Percentiles rank a stretch among this genome's conserved stretches.
These are phyloP conservation scores for Lissocephala sabroskyi DNA, from an alignment of 2,888 invertebrate species.

Conservation along the genomic window DNA sequence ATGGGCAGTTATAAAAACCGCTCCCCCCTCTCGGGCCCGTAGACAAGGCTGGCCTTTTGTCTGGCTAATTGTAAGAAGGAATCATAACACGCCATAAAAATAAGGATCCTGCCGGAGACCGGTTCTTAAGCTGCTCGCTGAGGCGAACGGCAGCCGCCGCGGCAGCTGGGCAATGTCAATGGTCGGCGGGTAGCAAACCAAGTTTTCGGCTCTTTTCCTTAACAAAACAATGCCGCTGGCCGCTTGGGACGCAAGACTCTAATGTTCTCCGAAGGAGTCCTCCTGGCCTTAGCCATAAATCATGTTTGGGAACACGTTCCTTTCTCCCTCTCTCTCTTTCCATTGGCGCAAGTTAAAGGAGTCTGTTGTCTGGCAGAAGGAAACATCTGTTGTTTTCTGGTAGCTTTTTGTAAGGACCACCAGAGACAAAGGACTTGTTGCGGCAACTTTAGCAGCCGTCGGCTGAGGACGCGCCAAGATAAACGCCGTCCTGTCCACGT, in stretches of 20 bases:
- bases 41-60: conserved; percentile 45
- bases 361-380: background rate
- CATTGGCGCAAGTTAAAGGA: background rate
- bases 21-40: background rate
- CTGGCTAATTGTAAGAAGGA: conserved; percentile 57
- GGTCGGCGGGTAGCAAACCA: background rate
- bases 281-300: conserved; percentile 48
- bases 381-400: conserved; percentile 44
- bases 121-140: conserved; percentile 36
- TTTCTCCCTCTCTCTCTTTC: too few relatives aligned
- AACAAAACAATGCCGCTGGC: conserved; percentile 43
- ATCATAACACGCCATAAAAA: conserved; percentile 61
- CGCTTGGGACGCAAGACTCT: conserved; percentile 23
- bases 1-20: conserved; percentile 17
- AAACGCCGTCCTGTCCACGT: background rate
- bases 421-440: conserved; percentile 34
- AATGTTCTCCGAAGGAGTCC: conserved; percentile 18
- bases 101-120: conserved; percentile 24
- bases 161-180: conserved; percentile 51
- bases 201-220: too few relatives aligned
- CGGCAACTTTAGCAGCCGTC: conserved; percentile 37
- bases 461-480: conserved; percentile 20
- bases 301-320: conserved; percentile 59
- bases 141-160: background rate
- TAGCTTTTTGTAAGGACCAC: conserved; percentile 32